Evolutionary conservation across 2,888 invertebrate genomes (phyloP), one percentile per base, ranked within the genome.

Genomic region (Autographa gamma): DNA sequence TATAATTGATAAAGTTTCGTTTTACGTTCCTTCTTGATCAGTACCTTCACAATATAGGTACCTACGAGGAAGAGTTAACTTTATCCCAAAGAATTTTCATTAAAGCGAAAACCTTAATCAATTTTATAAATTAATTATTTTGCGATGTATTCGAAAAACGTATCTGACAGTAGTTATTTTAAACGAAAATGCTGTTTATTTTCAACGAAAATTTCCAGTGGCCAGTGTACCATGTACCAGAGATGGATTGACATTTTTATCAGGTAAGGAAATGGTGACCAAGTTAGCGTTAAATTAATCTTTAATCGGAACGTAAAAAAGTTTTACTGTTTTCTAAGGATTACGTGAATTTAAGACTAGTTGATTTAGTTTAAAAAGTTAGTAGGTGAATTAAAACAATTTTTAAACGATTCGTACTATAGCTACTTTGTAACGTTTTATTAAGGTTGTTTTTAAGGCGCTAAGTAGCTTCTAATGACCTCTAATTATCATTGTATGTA

Each of bases 1-100:
- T 71, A 66, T 76, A 84, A 82, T 84, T 84, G 71, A 82, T 77
- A 82, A 82, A 82, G 82, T 82, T 81, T 48, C 70, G 72, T 65
- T 66, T 64, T 69, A 43, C 65, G 52, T 63, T 74, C 34, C 31
- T 66, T 16, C n/a, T 48, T 48, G 48, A 48, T 48, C 48, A n/a
- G 48, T 48, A n/a, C 7, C 9, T 38, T 11, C n/a, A n/a, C 48
- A 48, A n/a, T 16, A n/a, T 48, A n/a, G 48, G 48, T n/a, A n/a
- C n/a, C n/a, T n/a, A 48, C n/a, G 48, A n/a, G 48, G 0, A 48
- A 48, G 48, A 48, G 48, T 48, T 48, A 5, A n/a, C 48, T 48
- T 48, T n/a, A 48, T 48, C n/a, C 5, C 6, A n/a, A 48, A 48
- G 16, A 48, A 48, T n/a, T 48, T 48, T n/a, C n/a, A 48, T 48